phyloP scores from a whole-genome alignment of 2,797 vertebrate genomes.

The Sylvia borin region DNA sequence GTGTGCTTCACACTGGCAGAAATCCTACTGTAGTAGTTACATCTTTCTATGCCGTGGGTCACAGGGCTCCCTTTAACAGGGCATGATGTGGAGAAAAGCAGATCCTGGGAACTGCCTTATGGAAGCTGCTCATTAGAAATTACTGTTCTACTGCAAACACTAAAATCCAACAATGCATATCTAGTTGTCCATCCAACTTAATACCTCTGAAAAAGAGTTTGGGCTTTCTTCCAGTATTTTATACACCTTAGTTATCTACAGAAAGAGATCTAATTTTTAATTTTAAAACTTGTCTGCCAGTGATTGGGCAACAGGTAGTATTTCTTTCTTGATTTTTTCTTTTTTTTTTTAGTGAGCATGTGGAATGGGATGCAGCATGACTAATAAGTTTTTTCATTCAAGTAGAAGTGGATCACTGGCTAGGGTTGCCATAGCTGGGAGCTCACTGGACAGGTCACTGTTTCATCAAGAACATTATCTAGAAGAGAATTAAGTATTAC shows the following conservation, averaged over 20 bases:
- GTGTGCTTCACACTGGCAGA: accelerated
- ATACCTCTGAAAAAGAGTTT: neutral
- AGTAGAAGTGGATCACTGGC: neutral
- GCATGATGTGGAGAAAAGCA: neutral
- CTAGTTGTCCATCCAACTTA: neutral
- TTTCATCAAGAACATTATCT: neutral
- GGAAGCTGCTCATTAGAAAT: neutral
- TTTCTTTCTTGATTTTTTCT: neutral
- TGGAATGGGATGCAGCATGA: neutral
- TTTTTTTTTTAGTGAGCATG: neutral
- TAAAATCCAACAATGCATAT: neutral
- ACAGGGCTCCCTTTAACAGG: neutral
- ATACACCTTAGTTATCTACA: neutral
- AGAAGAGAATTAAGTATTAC: neutral
- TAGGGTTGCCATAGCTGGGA: neutral
- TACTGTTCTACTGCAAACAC: neutral
- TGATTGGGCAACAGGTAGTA: neutral
- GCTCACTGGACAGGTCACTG: neutral
- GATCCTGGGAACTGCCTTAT: neutral
- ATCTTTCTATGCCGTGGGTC: neutral
- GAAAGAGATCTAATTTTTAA: neutral
- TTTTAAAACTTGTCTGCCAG: neutral
- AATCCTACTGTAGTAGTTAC: neutral
- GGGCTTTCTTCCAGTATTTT: neutral
- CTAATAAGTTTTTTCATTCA: neutral